These are phyloP conservation scores for Calephelis perditalis DNA, from an alignment of 2,888 invertebrate genomes.

Conservation along the genomic window DNA sequence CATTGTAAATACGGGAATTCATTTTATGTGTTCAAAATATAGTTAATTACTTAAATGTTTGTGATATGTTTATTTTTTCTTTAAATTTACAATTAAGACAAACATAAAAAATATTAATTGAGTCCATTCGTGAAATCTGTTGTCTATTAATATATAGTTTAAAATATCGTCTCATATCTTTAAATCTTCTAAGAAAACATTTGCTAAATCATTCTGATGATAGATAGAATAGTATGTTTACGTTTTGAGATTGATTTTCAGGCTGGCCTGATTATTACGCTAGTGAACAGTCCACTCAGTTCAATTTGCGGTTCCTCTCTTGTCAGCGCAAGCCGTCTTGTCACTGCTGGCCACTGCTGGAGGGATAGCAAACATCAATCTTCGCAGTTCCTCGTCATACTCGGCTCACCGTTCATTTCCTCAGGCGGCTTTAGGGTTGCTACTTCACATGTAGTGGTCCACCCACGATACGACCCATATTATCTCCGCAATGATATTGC, in stretches of 20 bases:
- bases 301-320: constrained; percentile 51
- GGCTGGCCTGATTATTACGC: constrained; percentile 49
- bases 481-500: constrained; percentile 46
- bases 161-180: too few relatives aligned
- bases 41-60: too few relatives aligned
- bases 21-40: too few relatives aligned
- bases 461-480: constrained; percentile 39
- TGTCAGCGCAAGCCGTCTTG: constrained; percentile 38
- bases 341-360: constrained; percentile 62
- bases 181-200: too few relatives aligned
- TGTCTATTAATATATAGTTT: too few relatives aligned
- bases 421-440: constrained; percentile 43
- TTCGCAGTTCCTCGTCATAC: constrained; percentile 41
- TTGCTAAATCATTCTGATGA: too few relatives aligned
- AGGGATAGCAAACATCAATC: constrained; percentile 42
- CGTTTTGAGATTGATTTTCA: constrained; percentile 20
- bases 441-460: constrained; percentile 40
- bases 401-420: constrained; percentile 45
- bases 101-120: too few relatives aligned
- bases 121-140: too few relatives aligned
- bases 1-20: too few relatives aligned
- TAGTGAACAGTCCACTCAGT: constrained; percentile 36
- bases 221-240: too few relatives aligned
- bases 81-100: too few relatives aligned
- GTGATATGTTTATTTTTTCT: too few relatives aligned